Evolutionary conservation across 2,888 invertebrate species (phyloP), one percentile per base, ranked within the genome.

Genomic region (Atethmia centrago): DNA sequence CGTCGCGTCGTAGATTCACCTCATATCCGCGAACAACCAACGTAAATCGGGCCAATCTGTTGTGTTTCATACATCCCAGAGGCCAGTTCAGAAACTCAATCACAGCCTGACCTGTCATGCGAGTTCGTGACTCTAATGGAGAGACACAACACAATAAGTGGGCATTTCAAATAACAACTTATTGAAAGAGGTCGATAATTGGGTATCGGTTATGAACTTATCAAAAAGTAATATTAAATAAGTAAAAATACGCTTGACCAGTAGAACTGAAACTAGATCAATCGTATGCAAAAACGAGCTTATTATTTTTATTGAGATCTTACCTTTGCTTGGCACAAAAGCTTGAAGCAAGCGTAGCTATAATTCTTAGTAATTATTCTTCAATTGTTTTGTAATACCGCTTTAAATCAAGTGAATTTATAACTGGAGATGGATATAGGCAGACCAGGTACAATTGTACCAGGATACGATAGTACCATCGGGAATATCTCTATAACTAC

Each of bases 31-130:
- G 83, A 88, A 88, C 82, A 88, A 80, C 81, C 80, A 73, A 71
- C 87, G 87, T 90, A 90, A 92, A 92, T 91, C 88, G 89, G 87
- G 85, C 88, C 92, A 92, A 92, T 92, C 90, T 91, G 89, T 85
- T 79, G 74, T 74, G 61, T 67, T 62, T 36, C 49, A 42, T 58
- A 70, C 71, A 66, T 49, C 31, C 42, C 21, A 25, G 71, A 21
- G 80, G 62, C 68, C 71, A 71, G 56, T 47, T 21, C 74, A 73
- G 64, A 65, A 19, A 10, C 31, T 36, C 63, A 31, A 25, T 25
- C 25, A 61, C 58, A 64, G 40, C 14, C 21, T 51, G 49, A 12
- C 28, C 8, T 49, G n/a, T 0, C 31, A 4, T 56, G 31, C 31
- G 8, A 31, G 28, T 21, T 63, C 9, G n/a, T 19, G 25, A 51